Percentiles rank a stretch among this genome's conserved stretches.
phyloP scores from a whole-genome alignment of 2,113 vertebrate genomes.

The Vulpes vulpes region DNA sequence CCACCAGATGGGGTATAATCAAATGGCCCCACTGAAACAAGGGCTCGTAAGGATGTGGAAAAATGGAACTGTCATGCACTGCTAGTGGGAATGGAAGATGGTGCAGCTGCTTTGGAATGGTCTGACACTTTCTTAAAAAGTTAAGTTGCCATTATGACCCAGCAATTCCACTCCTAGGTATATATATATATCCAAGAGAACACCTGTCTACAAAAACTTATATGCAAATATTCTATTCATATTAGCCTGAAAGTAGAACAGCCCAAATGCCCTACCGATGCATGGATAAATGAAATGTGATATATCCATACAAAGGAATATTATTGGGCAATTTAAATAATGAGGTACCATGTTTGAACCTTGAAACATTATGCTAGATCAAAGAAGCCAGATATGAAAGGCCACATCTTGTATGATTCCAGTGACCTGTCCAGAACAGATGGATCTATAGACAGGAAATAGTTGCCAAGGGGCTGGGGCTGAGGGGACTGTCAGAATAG shows the following conservation, averaged over 20 bases:
- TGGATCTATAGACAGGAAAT: not conserved
- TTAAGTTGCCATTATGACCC: not conserved
- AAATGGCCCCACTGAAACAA: not conserved
- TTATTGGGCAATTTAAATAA: not conserved
- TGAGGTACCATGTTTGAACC: not conserved
- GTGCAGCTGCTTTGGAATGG: not conserved
- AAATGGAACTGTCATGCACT: not conserved
- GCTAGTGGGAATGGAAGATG: not conserved
- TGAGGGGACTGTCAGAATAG: no score
- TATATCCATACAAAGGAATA: not conserved
- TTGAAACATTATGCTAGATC: not conserved
- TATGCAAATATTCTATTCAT: not conserved
- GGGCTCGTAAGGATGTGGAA: not conserved
- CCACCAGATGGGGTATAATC: not conserved
- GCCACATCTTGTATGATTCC: not conserved
- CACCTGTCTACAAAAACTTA: not conserved
- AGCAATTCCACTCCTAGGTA: not conserved
- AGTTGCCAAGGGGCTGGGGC: not conserved
- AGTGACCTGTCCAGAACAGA: not conserved
- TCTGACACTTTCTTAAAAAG: not conserved
- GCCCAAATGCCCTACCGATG: not conserved
- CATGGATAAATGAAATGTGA: not conserved
- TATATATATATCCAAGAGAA: not conserved
- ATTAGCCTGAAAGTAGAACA: not conserved
- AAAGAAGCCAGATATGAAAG: not conserved